Conservation (phyloP, 2,888 invertebrate genomes). For the Spodoptera littoralis region DNA sequence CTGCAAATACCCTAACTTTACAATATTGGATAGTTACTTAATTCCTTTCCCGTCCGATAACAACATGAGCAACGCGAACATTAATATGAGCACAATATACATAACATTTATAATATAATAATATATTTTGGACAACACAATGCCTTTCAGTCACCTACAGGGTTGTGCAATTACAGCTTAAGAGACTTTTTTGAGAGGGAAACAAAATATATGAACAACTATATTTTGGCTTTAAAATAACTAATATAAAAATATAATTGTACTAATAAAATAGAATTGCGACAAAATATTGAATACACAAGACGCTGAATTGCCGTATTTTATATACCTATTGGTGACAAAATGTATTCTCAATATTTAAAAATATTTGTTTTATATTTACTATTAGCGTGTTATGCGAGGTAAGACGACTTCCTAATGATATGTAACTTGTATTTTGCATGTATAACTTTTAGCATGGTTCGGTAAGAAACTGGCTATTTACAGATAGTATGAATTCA, state of each 20-base stretch:
- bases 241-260: conserved; percentile 5
- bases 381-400: too few species aligned
- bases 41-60: conserved; percentile 16
- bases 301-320: not conserved
- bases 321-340: too few species aligned
- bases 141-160: conserved; percentile 35
- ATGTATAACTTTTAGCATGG: too few species aligned
- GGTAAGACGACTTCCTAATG: too few species aligned
- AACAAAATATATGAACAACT: too few species aligned
- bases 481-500: too few species aligned
- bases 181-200: too few species aligned
- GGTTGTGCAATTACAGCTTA: conserved; percentile 51
- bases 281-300: conserved; percentile 1
- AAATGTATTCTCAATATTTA: too few species aligned
- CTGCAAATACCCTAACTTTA: not conserved
- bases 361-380: too few species aligned
- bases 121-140: conserved; percentile 41
- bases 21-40: conserved; percentile 45
- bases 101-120: conserved; percentile 17
- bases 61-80: conserved; percentile 48
- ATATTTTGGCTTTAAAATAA: too few species aligned
- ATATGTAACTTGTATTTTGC: too few species aligned
- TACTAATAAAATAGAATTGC: not conserved
- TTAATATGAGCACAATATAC: conserved; percentile 44
- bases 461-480: too few species aligned